Evolutionary conservation across 2,797 vertebrate genomes (phyloP), one percentile per base, ranked within the genome.

Genomic region (Neosilurus mollespiculum): DNA sequence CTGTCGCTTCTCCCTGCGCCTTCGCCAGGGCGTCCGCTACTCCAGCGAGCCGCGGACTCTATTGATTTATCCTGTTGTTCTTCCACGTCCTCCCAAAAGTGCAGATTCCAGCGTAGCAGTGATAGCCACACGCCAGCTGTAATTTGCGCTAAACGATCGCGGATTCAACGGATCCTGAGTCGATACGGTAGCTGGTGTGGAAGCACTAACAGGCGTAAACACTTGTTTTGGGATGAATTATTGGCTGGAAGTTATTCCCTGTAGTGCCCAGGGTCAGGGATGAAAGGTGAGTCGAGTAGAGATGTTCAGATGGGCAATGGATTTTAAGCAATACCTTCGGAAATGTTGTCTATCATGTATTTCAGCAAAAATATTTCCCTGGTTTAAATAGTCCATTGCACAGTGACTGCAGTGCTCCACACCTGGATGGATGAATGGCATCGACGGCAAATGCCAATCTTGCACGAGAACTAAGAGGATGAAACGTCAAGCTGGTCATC

Each of bases 191-290:
- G 92, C 88, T 90, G 70, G 88, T 87, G 89, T 59, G 87, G 88
- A 88, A 89, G 92, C 81, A 89, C 92, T 92, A 93, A 94, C 92
- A 93, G 92, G 93, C 92, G 91, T 94, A 94, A 94, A 94, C 93
- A 94, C 93, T 94, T 93, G 89, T 92, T 93, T 93, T 94, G 78
- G 91, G 92, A 91, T 90, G 92, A 93, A 93, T 91, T 92, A 94
- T 92, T 77, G 92, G 93, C 92, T 90, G 82, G 1, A 54, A 87
- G 22, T 85, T 90, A 93, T 91, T 93, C 93, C 92, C 93, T 61
- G 9, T 1, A 71, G 93, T 76, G 20, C 72, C 75, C 71, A 43
- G 87, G 90, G 91, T 93, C 92, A 92, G 91, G 87, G 89, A 90
- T 83, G 87, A 90, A 91, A 85, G 54, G 70, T 82, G 77, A 81